phyloP scores from a whole-genome alignment of 1,140 invertebrate genomes.

The Caenorhabditis briggsae region DNA sequence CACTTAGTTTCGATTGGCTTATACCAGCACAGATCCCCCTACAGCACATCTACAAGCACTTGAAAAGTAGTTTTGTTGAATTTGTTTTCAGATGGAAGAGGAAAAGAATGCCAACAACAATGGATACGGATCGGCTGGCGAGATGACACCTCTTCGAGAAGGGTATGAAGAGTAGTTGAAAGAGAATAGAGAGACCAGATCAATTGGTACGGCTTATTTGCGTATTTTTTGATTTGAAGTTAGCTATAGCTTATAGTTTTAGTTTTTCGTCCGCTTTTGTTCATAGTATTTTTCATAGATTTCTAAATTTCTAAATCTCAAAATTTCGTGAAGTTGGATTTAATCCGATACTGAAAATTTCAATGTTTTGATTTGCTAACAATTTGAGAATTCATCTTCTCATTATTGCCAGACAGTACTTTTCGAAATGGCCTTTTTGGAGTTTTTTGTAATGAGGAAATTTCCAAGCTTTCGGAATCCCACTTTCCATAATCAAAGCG shows the following conservation, averaged over 20 bases:
- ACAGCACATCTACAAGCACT: neutral
- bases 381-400: too few species aligned
- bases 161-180: slow-evolving; percentile 46
- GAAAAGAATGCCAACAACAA: slow-evolving; percentile 53
- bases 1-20: slow-evolving; percentile 1
- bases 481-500: too few species aligned
- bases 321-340: too few species aligned
- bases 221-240: neutral
- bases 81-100: slow-evolving; percentile 44
- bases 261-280: neutral
- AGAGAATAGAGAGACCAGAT: neutral
- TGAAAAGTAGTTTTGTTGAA: neutral
- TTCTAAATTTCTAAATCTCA: too few species aligned
- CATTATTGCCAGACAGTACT: too few species aligned
- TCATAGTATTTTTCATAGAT: neutral
- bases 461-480: too few species aligned
- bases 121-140: slow-evolving; percentile 49
- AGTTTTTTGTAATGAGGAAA: too few species aligned
- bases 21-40: neutral
- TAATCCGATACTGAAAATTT: too few species aligned
- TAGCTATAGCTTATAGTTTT: neutral
- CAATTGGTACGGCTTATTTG: slow-evolving; percentile 30
- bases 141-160: slow-evolving; percentile 49
- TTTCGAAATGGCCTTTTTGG: too few species aligned
- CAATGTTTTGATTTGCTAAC: too few species aligned